phyloP scores from a whole-genome alignment of 2,888 invertebrate genomes.

The Hybos culiciformis region DNA sequence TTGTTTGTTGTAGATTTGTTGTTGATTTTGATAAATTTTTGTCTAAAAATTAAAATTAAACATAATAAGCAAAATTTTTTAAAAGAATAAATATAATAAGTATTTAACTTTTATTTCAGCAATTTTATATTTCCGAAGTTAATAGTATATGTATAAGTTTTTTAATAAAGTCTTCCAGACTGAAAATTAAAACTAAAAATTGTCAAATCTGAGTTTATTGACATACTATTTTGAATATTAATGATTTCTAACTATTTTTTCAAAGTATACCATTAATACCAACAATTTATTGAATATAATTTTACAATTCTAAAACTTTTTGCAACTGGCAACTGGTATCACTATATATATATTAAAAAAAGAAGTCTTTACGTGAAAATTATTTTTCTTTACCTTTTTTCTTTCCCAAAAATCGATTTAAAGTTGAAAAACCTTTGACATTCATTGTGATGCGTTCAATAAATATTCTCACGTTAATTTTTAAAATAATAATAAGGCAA shows the following conservation, averaged over 20 bases:
- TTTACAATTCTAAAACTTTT: background rate
- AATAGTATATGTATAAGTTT: no score
- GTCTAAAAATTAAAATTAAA: slow-evolving; percentile 12
- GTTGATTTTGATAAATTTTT: slow-evolving; percentile 30
- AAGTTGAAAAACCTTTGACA: slow-evolving; percentile 31
- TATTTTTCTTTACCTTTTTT: slow-evolving; percentile 29
- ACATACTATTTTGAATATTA: background rate
- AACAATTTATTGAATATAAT: background rate
- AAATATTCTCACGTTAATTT: no score
- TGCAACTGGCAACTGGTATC: background rate
- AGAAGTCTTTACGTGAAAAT: background rate
- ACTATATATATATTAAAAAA: background rate
- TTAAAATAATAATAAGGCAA: no score
- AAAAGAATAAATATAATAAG: background rate
- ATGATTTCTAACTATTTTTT: background rate
- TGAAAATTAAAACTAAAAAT: no score
- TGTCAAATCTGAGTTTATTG: no score
- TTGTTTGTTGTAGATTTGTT: slow-evolving; percentile 26
- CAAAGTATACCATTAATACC: background rate
- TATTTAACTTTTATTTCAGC: background rate
- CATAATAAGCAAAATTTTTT: background rate
- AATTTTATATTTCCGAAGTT: no score
- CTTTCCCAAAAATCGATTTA: slow-evolving; percentile 36
- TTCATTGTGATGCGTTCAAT: no score
- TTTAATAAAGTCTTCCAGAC: no score